Evolutionary conservation across 2,888 invertebrate genomes (phyloP).

Genomic region (Polylopha cassiicola): DNA sequence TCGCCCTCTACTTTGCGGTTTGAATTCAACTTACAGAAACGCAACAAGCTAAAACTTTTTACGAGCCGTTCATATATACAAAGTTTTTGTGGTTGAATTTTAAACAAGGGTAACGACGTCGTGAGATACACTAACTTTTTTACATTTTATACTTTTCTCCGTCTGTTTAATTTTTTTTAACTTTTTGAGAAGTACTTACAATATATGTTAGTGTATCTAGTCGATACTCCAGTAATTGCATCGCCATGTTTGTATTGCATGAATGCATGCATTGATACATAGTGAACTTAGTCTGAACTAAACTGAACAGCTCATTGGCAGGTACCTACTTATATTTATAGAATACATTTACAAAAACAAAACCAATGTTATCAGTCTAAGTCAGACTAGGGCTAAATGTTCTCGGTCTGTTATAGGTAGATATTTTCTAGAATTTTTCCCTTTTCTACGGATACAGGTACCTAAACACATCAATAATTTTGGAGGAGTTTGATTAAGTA

Average conservation of each 20-base stretch:
- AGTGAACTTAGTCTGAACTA: slow-evolving; percentile 2
- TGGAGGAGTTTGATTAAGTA: too few relatives aligned
- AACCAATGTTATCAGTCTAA: too few relatives aligned
- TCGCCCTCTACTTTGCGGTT: slow-evolving; percentile 16
- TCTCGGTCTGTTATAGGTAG: too few relatives aligned
- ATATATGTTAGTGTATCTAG: slow-evolving; percentile 30
- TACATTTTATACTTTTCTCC: too few relatives aligned
- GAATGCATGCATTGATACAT: slow-evolving; percentile 23
- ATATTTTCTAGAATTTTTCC: too few relatives aligned
- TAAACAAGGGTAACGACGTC: slow-evolving; percentile 16
- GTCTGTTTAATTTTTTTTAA: too few relatives aligned
- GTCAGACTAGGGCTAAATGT: too few relatives aligned
- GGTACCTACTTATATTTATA: too few relatives aligned
- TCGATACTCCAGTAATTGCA: slow-evolving; percentile 21
- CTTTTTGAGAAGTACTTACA: too few relatives aligned
- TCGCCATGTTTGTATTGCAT: slow-evolving; percentile 30
- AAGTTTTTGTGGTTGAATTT: slow-evolving; percentile 25
- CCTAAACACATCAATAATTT: too few relatives aligned
- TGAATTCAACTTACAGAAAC: slow-evolving; percentile 24
- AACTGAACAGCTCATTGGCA: slow-evolving; percentile 1
- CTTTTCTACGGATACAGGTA: too few relatives aligned
- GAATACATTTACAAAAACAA: too few relatives aligned
- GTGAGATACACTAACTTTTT: slow-evolving; percentile 13
- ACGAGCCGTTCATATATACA: slow-evolving; percentile 9
- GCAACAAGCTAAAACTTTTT: slow-evolving; percentile 11